These are phyloP conservation scores for Diaprepes abbreviatus DNA, from an alignment of 2,888 invertebrate species.

Conservation along the genomic window DNA sequence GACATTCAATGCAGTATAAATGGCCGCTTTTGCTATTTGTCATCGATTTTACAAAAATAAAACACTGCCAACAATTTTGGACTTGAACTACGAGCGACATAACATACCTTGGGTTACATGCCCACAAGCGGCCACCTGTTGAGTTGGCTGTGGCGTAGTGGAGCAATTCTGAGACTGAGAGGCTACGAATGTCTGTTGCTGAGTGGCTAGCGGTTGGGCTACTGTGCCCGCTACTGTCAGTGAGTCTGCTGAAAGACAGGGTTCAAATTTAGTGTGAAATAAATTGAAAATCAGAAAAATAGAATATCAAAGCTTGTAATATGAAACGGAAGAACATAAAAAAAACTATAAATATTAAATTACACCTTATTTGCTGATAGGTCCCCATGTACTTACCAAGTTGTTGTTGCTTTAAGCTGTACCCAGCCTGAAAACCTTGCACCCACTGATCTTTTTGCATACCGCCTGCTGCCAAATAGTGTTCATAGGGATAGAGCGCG, in stretches of 20 bases:
- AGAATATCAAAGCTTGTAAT: too few relatives aligned
- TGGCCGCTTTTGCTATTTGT: too few relatives aligned
- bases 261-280: background rate
- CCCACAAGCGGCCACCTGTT: conserved; percentile 48
- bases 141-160: conserved; percentile 52
- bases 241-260: conserved; percentile 38
- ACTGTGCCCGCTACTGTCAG: conserved; percentile 41
- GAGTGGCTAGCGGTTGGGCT: conserved; percentile 36
- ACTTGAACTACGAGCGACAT: too few relatives aligned
- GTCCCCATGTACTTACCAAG: conserved; percentile 55
- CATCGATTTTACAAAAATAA: too few relatives aligned
- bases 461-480: conserved; percentile 66
- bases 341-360: too few relatives aligned
- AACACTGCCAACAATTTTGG: too few relatives aligned
- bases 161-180: conserved; percentile 35
- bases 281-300: too few relatives aligned
- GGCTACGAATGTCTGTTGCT: conserved; percentile 36
- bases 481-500: conserved; percentile 65
- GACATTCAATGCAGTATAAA: too few relatives aligned
- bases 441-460: conserved; percentile 30
- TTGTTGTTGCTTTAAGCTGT: conserved; percentile 65
- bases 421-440: conserved; percentile 66
- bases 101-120: conserved; percentile 46
- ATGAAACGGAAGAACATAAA: too few relatives aligned
- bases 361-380: too few relatives aligned